Base-by-base conservation (phyloP, 1,140 invertebrate species). In the Tigriopus japonicus region DNA sequence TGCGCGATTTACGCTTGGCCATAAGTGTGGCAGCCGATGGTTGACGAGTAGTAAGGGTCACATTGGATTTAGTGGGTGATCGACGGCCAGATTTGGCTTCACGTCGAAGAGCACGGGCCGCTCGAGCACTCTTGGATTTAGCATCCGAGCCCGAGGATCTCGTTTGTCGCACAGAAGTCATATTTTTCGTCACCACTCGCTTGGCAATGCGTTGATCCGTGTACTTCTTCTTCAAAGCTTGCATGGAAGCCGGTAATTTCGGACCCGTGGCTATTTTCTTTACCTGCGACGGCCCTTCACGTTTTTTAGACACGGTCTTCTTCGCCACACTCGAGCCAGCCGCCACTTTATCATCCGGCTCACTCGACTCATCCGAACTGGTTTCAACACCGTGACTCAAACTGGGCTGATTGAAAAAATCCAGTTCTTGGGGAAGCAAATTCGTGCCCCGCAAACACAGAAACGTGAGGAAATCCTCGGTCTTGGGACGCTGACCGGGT, bases 381-480 rank as follows among this genome's bases (percentile, higher is more conserved):
- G 17, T 35, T 42, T n/a, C 53, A 23, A 10, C 15, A 23, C 23
- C 13, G 14, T 15, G 19, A 28, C 53, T 28, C n/a, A 54, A 35
- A 7, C 53, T 21, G 5, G 43, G 45, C 28, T 14, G 42, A 59
- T 10, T 53, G 45, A 53, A 59, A 43, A 43, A 59, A 17, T 21
- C 14, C 6, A 59, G 9, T 42, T 23, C 42, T 42, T 15, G 28
- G 6, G 41, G 35, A 59, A 59, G n/a, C 10, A 21, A 21, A 40
- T 43, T 17, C 19, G n/a, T 59, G 82, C 87, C 85, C 75, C 87
- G 76, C 65, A 87, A 83, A 71, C 87, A 91, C 5, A 92, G 74
- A 71, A 88, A 92, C 63, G 86, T 90, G 21, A 92, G 69, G 69
- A 92, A 91, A 71, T 91, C 87, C 76, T 91, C 86, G 5, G 87